A percentile compares a stretch with the other conserved stretches of the same genome.
phyloP scores from a whole-genome alignment of 2,113 vertebrate species.

The Ariopsis seemanni region DNA sequence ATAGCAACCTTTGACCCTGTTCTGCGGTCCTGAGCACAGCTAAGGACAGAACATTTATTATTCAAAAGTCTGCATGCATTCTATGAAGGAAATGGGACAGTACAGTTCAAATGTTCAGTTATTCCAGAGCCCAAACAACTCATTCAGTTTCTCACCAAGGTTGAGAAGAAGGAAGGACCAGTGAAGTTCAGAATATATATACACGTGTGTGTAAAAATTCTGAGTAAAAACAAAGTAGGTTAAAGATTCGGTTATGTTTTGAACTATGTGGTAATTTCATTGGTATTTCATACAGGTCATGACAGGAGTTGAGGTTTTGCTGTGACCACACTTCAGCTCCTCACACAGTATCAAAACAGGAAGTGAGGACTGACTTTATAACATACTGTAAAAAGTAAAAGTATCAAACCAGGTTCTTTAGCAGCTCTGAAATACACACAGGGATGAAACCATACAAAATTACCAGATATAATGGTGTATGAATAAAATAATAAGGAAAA shows the following conservation, averaged over 20 bases:
- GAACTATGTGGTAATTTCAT: not conserved
- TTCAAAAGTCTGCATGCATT: not conserved
- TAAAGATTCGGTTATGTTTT: no score
- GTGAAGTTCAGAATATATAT: no score
- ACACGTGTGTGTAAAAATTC: not conserved
- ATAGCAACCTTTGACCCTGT: conserved; percentile 86
- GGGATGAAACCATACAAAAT: not conserved
- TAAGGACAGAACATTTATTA: conserved; percentile 54
- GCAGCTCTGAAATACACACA: not conserved
- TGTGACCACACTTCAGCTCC: not conserved
- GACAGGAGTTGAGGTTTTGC: not conserved
- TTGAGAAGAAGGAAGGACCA: not conserved
- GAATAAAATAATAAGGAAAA: not conserved
- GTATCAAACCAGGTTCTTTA: not conserved
- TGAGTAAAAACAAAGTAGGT: not conserved
- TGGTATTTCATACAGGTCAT: conserved; percentile 9
- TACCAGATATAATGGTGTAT: not conserved
- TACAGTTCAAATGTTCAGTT: not conserved
- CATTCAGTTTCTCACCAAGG: not conserved
- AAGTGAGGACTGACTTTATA: not conserved
- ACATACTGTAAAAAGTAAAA: not conserved
- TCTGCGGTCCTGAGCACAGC: conserved; percentile 83
- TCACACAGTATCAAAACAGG: conserved; percentile 7
- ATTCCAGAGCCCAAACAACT: not conserved
- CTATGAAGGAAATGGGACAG: no score